Base-by-base conservation (phyloP, 2,113 vertebrate species). In the Atherinomorus stipes region DNA sequence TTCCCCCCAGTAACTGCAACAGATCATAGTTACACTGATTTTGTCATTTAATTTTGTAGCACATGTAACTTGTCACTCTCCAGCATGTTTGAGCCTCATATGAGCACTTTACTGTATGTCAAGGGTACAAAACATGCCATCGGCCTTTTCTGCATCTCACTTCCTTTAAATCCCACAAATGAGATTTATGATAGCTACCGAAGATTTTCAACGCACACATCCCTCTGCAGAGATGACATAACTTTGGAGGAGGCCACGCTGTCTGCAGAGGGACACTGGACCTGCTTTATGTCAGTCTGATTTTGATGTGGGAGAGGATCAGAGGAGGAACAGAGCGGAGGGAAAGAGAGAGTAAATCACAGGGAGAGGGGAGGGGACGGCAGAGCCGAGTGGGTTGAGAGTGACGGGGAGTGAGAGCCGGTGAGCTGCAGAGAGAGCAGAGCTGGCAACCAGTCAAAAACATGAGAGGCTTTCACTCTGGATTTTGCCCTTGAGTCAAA, bases 401-500 rank as follows among this genome's bases (percentile, higher is more conserved):
- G 47, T 60, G 71, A 83, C 64, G 47, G 53, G 53, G 47, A 73
- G 64, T 64, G 61, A 49, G 64, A 50, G 57, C 13, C 28, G 37
- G 65, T 51, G 53, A 12, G 65, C 37, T 9, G 15, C 37, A 71
- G 74, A 61, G 78, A 62, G 63, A 64, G 67, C 5, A 34, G 65
- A 78, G 71, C 67, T 90, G 88, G 88, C 86, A 89, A 69, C 56
- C 69, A 34, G 74, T 90, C 90, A 91, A 90, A 89, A 91, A 91
- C 89, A 90, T 86, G 86, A 90, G 89, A 90, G 88, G 85, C 85
- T 90, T 92, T 90, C 89, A 89, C 82, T 90, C 84, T 89, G 86
- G 83, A 90, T 91, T 90, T 89, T 91, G 85, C 90, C 89, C 90
- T 90, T 80, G 90, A 92, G 89, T 92, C 87, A 90, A 92, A 88